A percentile compares a stretch with the other conserved stretches of the same genome.
Evolutionary conservation across 2,888 invertebrate species (phyloP).

Genomic region (Drosophila engyochracea): DNA sequence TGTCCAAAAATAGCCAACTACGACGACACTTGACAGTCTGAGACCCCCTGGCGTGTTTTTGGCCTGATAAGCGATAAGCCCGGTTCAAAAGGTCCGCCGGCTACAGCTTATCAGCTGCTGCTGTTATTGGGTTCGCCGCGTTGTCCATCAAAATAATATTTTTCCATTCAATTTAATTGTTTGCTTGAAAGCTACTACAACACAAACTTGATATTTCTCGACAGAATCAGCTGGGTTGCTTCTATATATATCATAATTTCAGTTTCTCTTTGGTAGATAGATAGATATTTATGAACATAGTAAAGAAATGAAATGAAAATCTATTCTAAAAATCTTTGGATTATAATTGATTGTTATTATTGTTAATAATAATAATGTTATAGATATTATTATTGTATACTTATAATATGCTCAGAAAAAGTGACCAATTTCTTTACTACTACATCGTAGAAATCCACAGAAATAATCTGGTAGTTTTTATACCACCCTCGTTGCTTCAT

Average conservation of each 20-base stretch:
- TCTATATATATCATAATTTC: conserved; percentile 90
- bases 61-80: conserved; percentile 53
- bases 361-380: not conserved
- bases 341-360: not conserved
- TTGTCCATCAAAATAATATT: conserved; percentile 35
- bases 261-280: not conserved
- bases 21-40: conserved; percentile 11
- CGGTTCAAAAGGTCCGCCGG: conserved; percentile 62
- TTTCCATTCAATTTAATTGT: conserved; percentile 2
- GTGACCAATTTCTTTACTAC: not conserved
- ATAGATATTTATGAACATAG: not conserved
- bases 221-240: conserved; percentile 96
- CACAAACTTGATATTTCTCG: conserved; percentile 92
- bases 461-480: not conserved
- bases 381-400: not conserved
- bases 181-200: conserved; percentile 90
- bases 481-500: not conserved
- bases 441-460: not conserved
- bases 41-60: conserved; percentile 63
- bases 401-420: too few relatives aligned
- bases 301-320: not conserved
- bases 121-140: conserved; percentile 6
- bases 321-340: not conserved
- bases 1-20: conserved; percentile 24
- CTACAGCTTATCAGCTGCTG: conserved; percentile 38